phyloP scores from a whole-genome alignment of 2,797 vertebrate genomes.

The Mormyrops boulengeri region DNA sequence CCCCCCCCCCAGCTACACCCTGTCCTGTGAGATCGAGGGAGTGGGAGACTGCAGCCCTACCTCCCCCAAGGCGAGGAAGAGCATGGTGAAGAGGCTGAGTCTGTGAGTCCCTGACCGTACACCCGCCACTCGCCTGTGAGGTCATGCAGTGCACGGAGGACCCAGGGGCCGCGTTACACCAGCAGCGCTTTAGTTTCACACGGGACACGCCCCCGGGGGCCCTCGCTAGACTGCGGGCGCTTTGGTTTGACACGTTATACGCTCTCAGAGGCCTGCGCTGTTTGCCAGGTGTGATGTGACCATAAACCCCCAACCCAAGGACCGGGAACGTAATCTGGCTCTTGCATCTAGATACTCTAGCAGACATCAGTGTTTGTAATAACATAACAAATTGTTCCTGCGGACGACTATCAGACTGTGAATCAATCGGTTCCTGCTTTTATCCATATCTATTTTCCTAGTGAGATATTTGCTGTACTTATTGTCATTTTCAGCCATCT shows the following conservation, averaged over 20 bases:
- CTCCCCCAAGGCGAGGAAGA: slow-evolving; percentile 80
- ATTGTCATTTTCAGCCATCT: not conserved
- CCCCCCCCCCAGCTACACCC: slow-evolving; percentile 63
- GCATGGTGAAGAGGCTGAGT: slow-evolving; percentile 94
- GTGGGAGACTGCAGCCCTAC: slow-evolving; percentile 72
- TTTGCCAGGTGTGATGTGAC: not conserved
- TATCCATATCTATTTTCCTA: not conserved
- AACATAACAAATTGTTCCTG: not conserved
- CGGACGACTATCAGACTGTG: not conserved
- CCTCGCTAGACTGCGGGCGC: not conserved
- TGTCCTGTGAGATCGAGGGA: slow-evolving; percentile 81
- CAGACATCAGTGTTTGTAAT: not conserved
- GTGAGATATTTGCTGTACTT: not conserved
- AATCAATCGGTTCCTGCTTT: not conserved
- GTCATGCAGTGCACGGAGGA: not conserved
- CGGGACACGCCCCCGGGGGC: not conserved
- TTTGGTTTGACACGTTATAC: not conserved
- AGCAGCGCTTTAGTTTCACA: too few relatives aligned
- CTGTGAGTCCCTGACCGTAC: slow-evolving; percentile 70
- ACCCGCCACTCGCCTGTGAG: not conserved
- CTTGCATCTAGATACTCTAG: not conserved
- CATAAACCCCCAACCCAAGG: not conserved
- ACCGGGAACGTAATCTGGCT: not conserved
- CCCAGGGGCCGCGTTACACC: too few relatives aligned
- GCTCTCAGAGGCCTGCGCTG: not conserved